phyloP scores from a whole-genome alignment of 2,797 vertebrate species.

The Tapera naevia region DNA sequence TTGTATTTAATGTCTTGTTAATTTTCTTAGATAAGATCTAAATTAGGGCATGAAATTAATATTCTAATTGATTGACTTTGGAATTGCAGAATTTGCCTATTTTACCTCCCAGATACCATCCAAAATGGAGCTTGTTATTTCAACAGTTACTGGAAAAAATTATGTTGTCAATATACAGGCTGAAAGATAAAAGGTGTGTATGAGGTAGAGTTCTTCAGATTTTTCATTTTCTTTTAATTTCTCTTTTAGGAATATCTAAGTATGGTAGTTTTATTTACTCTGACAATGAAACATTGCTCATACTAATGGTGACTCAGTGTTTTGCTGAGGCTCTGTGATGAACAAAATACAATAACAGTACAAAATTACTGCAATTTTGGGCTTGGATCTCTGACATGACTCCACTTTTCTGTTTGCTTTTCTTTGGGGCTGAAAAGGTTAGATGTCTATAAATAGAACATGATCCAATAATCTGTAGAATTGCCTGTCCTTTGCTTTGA shows the following conservation, averaged over 20 bases:
- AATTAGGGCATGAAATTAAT: background rate
- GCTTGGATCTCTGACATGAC: background rate
- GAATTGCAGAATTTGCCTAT: background rate
- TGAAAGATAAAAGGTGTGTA: background rate
- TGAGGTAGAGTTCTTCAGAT: background rate
- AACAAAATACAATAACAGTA: slow-evolving; percentile 48
- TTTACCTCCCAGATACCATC: background rate
- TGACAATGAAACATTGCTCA: background rate
- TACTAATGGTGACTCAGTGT: slow-evolving; percentile 20
- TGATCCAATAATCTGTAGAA: slow-evolving; percentile 58
- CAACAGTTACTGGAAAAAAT: background rate
- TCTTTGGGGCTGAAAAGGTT: slow-evolving; percentile 62
- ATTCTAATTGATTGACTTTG: background rate
- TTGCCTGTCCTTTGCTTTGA: slow-evolving; percentile 58
- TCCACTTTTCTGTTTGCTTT: slow-evolving; percentile 44
- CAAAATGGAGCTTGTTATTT: background rate
- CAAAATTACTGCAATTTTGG: slow-evolving; percentile 55
- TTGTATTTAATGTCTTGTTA: background rate
- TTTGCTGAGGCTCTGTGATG: slow-evolving; percentile 54
- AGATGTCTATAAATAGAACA: slow-evolving; percentile 64
- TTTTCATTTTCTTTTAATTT: background rate
- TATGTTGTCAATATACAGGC: background rate
- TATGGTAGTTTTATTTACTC: background rate
- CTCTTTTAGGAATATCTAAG: background rate
- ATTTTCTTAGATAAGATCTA: background rate